These are phyloP conservation scores for Tuberolachnus salignus DNA, from an alignment of 2,888 invertebrate species.

Conservation along the genomic window DNA sequence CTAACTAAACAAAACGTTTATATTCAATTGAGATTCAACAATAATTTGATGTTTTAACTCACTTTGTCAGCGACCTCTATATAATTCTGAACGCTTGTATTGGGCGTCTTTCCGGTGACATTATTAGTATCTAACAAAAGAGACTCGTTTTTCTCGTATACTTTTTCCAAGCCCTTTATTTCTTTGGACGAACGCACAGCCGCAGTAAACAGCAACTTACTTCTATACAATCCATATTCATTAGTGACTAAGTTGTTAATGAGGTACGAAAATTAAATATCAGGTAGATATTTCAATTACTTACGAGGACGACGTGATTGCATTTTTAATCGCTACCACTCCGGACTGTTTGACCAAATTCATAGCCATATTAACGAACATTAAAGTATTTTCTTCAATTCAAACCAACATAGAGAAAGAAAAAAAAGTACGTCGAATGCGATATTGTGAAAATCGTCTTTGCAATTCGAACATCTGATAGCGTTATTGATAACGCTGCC, in stretches of 20 bases:
- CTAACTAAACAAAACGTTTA: too few relatives aligned
- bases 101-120: constrained; percentile 17
- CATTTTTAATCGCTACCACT: constrained; percentile 7
- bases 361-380: constrained; percentile 7
- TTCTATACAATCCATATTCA: not conserved
- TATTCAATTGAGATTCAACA: too few relatives aligned
- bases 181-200: not conserved
- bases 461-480: not conserved
- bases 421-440: not conserved
- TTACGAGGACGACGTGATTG: not conserved
- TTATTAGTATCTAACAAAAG: not conserved
- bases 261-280: not conserved
- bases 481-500: not conserved
- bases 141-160: constrained; percentile 22
- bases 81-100: constrained; percentile 23
- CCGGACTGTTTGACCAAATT: constrained; percentile 8
- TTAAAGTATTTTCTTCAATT: not conserved
- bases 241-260: not conserved
- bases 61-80: constrained; percentile 41
- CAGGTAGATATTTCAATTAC: not conserved
- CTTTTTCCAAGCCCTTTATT: constrained; percentile 1
- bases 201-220: constrained; percentile 19
- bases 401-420: not conserved
- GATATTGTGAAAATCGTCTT: not conserved
- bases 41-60: not conserved